Percentiles rank a stretch among this genome's conserved stretches.
These are phyloP conservation scores for Mobula birostris DNA, from an alignment of 2,113 vertebrate genomes.

Conservation along the genomic window DNA sequence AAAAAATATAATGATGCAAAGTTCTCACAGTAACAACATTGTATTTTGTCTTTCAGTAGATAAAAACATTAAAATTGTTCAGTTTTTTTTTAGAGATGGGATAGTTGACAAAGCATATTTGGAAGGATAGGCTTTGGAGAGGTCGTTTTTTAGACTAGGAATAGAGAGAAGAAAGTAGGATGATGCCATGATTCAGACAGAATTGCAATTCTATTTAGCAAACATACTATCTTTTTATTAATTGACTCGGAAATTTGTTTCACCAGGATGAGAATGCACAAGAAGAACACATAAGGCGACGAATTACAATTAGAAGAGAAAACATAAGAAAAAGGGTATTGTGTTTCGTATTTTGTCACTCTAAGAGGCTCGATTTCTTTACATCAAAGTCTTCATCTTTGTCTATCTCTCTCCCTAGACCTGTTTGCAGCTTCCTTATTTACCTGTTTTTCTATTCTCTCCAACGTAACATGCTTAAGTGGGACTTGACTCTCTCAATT, in stretches of 20 bases:
- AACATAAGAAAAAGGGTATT: constrained; percentile 29
- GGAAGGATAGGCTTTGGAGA: not conserved
- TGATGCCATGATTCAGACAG: not conserved
- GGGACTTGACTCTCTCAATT: not conserved
- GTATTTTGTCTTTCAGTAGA: not conserved
- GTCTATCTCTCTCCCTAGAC: not conserved
- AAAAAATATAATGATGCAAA: not conserved
- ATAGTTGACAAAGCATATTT: not conserved
- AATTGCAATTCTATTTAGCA: not conserved
- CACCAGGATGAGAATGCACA: not conserved
- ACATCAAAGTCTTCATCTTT: not conserved
- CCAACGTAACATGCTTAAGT: not conserved
- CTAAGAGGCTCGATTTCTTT: not conserved
- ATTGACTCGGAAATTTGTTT: not conserved
- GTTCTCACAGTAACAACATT: not conserved
- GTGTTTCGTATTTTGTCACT: not conserved
- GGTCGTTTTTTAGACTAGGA: not conserved
- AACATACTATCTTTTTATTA: not conserved
- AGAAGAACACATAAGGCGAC: constrained; percentile 7
- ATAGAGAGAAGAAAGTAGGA: not conserved
- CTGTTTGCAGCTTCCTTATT: not conserved
- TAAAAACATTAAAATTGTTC: too few species aligned
- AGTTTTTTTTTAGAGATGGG: not conserved
- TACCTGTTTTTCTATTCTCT: not conserved
- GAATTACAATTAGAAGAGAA: constrained; percentile 27